These are phyloP conservation scores for Timema podura DNA, from an alignment of 2,888 invertebrate species.

Conservation along the genomic window DNA sequence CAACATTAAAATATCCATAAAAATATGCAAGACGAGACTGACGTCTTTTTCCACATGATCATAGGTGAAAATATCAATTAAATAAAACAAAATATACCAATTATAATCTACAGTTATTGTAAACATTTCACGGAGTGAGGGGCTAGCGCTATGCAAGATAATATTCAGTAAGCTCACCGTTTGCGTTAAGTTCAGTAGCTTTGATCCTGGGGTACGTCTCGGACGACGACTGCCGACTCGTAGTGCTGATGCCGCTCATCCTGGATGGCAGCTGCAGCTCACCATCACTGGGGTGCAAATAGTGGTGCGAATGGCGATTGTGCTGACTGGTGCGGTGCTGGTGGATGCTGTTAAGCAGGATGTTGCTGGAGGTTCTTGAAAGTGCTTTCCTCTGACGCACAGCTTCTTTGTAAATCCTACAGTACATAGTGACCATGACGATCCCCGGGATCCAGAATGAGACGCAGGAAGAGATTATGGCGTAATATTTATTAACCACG, in stretches of 20 bases:
- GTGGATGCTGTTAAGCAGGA: constrained; percentile 78
- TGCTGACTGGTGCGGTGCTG: constrained; percentile 69
- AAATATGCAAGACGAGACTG: no score
- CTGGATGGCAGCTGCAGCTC: constrained; percentile 49
- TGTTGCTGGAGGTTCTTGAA: constrained; percentile 81
- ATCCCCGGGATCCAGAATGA: constrained; percentile 92
- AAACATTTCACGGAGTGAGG: no score
- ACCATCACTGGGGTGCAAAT: constrained; percentile 57
- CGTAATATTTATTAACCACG: constrained; percentile 82
- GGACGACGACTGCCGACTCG: constrained; percentile 52
- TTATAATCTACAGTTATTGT: no score
- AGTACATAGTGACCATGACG: constrained; percentile 91
- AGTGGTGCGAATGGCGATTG: constrained; percentile 57
- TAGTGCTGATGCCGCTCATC: constrained; percentile 52
- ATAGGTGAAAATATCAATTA: no score
- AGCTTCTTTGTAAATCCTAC: constrained; percentile 78
- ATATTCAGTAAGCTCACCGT: constrained; percentile 48
- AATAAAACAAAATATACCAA: no score
- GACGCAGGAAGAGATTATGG: constrained; percentile 82
- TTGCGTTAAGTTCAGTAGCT: constrained; percentile 65
- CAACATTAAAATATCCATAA: no score
- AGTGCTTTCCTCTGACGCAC: constrained; percentile 77
- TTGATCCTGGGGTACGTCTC: constrained; percentile 41
- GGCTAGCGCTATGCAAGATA: no score
- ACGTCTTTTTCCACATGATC: no score